Conservation (phyloP, 2,797 vertebrate species). For the Rhyacichthys aspro region DNA sequence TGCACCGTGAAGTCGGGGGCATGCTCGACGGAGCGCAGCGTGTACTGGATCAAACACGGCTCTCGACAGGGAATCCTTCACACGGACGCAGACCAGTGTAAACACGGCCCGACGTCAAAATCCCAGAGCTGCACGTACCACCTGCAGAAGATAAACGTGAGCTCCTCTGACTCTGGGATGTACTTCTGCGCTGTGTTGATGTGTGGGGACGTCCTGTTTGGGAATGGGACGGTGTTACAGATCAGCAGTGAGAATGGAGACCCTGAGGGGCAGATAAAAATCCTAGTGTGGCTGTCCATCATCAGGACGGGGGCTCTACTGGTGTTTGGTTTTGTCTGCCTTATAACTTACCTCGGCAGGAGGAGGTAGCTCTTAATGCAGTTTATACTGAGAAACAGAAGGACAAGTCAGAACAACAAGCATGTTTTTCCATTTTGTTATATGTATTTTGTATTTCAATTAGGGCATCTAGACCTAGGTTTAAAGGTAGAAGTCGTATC, state of each 20-base stretch:
- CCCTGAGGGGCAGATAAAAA: slow-evolving; percentile 1
- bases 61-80: slow-evolving; percentile 47
- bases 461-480: too few species aligned
- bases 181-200: slow-evolving; percentile 60
- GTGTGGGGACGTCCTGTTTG: slow-evolving; percentile 62
- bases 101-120: not conserved
- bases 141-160: slow-evolving; percentile 45
- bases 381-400: too few species aligned
- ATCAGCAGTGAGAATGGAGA: slow-evolving; percentile 2
- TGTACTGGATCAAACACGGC: slow-evolving; percentile 62
- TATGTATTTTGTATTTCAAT: too few species aligned
- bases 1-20: slow-evolving; percentile 45
- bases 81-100: slow-evolving; percentile 12
- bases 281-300: slow-evolving; percentile 45
- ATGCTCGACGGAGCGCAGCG: slow-evolving; percentile 41
- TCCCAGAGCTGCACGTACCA: slow-evolving; percentile 53
- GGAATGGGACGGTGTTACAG: slow-evolving; percentile 31
- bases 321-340: slow-evolving; percentile 1
- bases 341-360: slow-evolving; percentile 13
- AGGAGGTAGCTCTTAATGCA: too few species aligned
- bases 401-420: too few species aligned
- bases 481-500: too few species aligned
- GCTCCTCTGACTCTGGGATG: slow-evolving; percentile 37
- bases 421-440: too few species aligned
- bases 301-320: slow-evolving; percentile 24